Conservation (phyloP, 2,113 vertebrate genomes). For the Hippolais icterina region DNA sequence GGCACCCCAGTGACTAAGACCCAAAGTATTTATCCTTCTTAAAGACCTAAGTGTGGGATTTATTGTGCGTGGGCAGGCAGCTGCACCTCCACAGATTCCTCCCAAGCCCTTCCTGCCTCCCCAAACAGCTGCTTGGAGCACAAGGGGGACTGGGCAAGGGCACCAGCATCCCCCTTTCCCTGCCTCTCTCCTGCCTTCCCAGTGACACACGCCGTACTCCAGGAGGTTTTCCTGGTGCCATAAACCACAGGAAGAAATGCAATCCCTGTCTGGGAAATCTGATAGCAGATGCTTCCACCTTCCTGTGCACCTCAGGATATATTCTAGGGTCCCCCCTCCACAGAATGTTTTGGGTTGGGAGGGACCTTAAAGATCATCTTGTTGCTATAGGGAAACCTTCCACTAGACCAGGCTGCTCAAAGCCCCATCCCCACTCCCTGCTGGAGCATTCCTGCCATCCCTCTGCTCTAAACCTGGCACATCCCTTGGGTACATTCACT, state of each 20-base stretch:
- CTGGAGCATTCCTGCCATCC: neutral
- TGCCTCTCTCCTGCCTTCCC: neutral
- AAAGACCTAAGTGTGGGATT: neutral
- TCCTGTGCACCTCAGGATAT: neutral
- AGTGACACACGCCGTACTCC: accelerated
- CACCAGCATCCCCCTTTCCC: neutral
- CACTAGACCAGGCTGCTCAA: neutral
- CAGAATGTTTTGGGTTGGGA: neutral
- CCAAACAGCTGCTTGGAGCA: neutral
- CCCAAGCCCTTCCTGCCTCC: neutral
- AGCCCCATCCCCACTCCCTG: neutral
- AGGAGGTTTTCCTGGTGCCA: neutral
- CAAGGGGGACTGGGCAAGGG: neutral
- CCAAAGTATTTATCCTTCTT: neutral
- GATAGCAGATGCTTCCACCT: neutral
- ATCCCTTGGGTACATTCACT: neutral
- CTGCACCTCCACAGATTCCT: neutral
- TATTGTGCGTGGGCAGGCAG: neutral
- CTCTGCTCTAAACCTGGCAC: neutral
- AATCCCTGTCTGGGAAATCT: neutral
- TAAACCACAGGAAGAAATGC: neutral
- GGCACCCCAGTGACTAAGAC: neutral
- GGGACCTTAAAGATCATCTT: neutral
- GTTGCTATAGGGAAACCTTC: neutral
- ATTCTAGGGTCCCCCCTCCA: neutral